Percentiles rank a stretch among this genome's conserved stretches.
Conservation (phyloP, 1,140 invertebrate genomes). For the fruit fly (Drosophila melanogaster) region DNA sequence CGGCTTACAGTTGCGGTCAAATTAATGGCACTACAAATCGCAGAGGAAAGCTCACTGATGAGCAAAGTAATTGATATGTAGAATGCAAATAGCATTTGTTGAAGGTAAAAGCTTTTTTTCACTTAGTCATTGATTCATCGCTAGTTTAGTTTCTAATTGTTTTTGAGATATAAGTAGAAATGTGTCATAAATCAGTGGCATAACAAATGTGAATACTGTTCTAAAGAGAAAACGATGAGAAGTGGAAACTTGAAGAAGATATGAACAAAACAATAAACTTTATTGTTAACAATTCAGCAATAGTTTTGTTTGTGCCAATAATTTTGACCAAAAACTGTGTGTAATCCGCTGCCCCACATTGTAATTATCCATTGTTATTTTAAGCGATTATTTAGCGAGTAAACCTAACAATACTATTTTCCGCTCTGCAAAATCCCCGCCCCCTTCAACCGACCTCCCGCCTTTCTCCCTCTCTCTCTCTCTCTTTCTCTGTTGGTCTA, state of each 20-base stretch:
- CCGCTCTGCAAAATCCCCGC: not conserved
- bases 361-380: constrained; percentile 8
- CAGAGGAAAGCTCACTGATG: not conserved
- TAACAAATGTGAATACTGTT: not conserved
- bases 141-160: not conserved
- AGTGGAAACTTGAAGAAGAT: not conserved
- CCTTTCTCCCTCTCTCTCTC: not conserved
- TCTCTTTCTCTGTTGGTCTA: constrained; percentile 21
- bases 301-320: not conserved
- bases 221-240: not conserved
- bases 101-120: not conserved
- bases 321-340: not conserved
- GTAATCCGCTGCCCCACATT: not conserved
- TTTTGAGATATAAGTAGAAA: not conserved
- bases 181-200: too few relatives aligned
- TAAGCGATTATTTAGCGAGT: constrained; percentile 23
- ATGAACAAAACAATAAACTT: not conserved
- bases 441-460: constrained; percentile 3
- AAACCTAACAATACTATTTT: constrained; percentile 7
- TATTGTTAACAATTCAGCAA: too few relatives aligned
- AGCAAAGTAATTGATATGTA: constrained; percentile 1
- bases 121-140: not conserved
- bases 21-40: constrained; percentile 16
- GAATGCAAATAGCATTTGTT: constrained; percentile 2
- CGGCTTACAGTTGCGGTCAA: constrained; percentile 10